These are phyloP conservation scores for Spilogale gracilis DNA, from an alignment of 2,113 vertebrate species.

Conservation along the genomic window DNA sequence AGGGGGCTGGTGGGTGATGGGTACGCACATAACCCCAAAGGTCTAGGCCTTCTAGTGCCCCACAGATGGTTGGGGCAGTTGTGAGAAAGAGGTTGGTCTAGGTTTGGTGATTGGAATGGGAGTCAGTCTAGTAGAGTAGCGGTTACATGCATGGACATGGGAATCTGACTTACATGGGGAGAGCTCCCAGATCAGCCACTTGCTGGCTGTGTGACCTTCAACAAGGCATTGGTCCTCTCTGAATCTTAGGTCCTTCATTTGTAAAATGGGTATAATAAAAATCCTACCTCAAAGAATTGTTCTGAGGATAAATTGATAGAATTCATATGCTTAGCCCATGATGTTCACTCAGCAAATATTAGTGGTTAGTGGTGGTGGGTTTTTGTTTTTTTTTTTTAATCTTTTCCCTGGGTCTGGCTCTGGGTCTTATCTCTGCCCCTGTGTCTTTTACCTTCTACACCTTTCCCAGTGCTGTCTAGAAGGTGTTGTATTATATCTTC, in stretches of 20 bases:
- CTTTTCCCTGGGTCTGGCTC: background rate
- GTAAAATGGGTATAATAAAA: background rate
- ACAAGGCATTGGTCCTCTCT: background rate
- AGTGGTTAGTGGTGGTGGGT: background rate
- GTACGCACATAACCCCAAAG: background rate
- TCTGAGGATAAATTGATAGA: background rate
- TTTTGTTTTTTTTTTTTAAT: background rate
- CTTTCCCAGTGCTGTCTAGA: background rate
- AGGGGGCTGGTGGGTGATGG: background rate
- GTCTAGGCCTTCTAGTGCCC: background rate
- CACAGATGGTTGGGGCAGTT: background rate
- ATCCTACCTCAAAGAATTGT: background rate
- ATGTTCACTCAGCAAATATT: background rate
- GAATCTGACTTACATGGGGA: background rate
- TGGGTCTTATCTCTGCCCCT: background rate
- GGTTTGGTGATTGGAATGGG: background rate
- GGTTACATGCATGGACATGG: background rate
- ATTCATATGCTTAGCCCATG: rapidly evolving
- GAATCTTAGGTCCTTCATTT: background rate
- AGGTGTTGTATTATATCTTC: background rate
- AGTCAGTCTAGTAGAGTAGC: background rate
- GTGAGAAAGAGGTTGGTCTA: background rate
- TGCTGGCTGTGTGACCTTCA: background rate
- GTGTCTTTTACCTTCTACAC: background rate
- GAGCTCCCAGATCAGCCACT: background rate